These are phyloP conservation scores for Altica lythri DNA, from an alignment of 2,888 invertebrate genomes.

Conservation along the genomic window DNA sequence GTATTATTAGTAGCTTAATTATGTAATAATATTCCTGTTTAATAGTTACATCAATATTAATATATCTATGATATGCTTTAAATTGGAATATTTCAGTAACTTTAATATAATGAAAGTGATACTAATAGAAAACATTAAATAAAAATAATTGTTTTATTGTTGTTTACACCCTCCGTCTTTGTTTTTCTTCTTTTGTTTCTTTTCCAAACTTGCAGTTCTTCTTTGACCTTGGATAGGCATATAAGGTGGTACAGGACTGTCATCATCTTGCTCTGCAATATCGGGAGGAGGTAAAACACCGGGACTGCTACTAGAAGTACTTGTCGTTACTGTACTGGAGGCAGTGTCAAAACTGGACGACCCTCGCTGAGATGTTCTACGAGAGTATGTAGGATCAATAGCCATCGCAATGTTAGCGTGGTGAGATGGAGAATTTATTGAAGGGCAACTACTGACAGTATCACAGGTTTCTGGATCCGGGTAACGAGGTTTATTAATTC, in stretches of 20 bases:
- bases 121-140: too few relatives aligned
- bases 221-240: constrained; percentile 80
- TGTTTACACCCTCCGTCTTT: constrained; percentile 55
- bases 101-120: too few relatives aligned
- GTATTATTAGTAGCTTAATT: too few relatives aligned
- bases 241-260: constrained; percentile 68
- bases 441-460: constrained; percentile 36
- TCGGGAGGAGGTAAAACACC: constrained; percentile 35
- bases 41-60: too few relatives aligned
- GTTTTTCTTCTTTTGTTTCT: constrained; percentile 58
- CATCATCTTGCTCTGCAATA: constrained; percentile 55
- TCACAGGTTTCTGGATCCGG: constrained; percentile 51
- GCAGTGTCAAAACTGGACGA: constrained; percentile 52
- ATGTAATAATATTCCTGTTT: too few relatives aligned
- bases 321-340: constrained; percentile 52
- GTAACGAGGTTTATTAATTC: constrained; percentile 50
- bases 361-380: constrained; percentile 45
- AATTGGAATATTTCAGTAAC: too few relatives aligned
- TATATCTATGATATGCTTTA: too few relatives aligned
- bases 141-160: constrained; percentile 42
- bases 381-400: constrained; percentile 68
- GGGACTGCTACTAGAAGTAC: constrained; percentile 52
- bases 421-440: constrained; percentile 47
- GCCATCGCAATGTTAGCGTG: constrained; percentile 67
- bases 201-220: constrained; percentile 66